Conservation (phyloP, 2,113 vertebrate genomes). For the Ailuropoda melanoleuca region DNA sequence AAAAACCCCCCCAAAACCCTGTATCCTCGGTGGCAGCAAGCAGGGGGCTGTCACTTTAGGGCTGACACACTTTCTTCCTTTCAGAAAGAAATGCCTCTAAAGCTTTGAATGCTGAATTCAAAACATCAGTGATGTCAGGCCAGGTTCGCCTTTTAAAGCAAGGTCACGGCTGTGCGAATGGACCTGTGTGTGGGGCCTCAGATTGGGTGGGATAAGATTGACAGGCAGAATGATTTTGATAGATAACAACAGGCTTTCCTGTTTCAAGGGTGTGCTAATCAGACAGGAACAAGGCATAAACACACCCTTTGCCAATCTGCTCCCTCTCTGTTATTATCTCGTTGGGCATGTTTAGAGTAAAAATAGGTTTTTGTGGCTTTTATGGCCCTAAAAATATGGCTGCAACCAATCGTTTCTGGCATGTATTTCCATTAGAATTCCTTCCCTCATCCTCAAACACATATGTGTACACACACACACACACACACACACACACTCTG, state of each 20-base stretch:
- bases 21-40: not conserved
- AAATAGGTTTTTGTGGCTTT: slow-evolving; percentile 15
- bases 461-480: not conserved
- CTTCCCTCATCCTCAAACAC: not conserved
- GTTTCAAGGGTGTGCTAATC: slow-evolving; percentile 38
- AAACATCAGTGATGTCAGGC: slow-evolving; percentile 50
- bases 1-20: too few relatives aligned
- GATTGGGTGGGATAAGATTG: not conserved
- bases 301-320: not conserved
- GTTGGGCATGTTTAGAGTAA: not conserved
- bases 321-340: not conserved
- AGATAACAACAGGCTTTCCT: not conserved
- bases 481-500: not conserved
- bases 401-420: not conserved
- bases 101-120: slow-evolving; percentile 51
- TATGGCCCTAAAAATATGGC: not conserved
- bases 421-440: not conserved
- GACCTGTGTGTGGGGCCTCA: not conserved
- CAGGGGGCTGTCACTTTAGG: slow-evolving; percentile 38
- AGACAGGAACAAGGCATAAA: slow-evolving; percentile 30
- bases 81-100: slow-evolving; percentile 61
- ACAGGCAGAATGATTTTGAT: slow-evolving; percentile 10
- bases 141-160: slow-evolving; percentile 61
- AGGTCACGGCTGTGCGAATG: slow-evolving; percentile 43
- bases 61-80: slow-evolving; percentile 40